Conservation (phyloP, 1,140 invertebrate species). For the Heliconius melpomene region DNA sequence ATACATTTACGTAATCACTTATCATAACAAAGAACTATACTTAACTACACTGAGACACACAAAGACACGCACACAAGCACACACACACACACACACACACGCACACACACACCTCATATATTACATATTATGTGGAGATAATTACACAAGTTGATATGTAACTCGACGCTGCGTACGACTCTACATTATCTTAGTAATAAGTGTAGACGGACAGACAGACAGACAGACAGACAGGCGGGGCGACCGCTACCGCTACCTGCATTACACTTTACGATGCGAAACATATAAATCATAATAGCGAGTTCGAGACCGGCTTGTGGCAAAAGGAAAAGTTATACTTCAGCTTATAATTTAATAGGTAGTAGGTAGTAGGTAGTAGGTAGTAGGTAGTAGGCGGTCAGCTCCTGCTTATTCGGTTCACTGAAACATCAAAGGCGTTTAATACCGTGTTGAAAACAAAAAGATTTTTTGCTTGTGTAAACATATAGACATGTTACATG, state of each 20-base stretch:
- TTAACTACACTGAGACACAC: too few relatives aligned
- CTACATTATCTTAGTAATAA: not conserved
- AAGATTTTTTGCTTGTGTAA: not conserved
- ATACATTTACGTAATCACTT: not conserved
- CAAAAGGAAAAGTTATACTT: not conserved
- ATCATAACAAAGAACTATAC: not conserved
- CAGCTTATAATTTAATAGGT: not conserved
- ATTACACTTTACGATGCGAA: conserved; percentile 16
- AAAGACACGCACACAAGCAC: too few relatives aligned
- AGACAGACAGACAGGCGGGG: conserved; percentile 34
- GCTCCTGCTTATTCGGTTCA: not conserved
- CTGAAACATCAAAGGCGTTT: conserved; percentile 3
- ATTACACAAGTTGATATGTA: conserved; percentile 12
- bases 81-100: too few relatives aligned
- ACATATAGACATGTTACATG: not conserved
- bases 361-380: not conserved
- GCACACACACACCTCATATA: not conserved
- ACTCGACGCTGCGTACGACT: not conserved
- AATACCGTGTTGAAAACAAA: not conserved
- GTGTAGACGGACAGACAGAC: not conserved
- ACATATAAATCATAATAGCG: not conserved
- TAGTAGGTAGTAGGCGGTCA: not conserved
- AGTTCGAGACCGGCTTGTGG: not conserved
- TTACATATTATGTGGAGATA: not conserved
- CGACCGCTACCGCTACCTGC: conserved; percentile 42